Base-by-base conservation (phyloP, 2,797 vertebrate genomes). In the Microctenopoma lineatum region DNA sequence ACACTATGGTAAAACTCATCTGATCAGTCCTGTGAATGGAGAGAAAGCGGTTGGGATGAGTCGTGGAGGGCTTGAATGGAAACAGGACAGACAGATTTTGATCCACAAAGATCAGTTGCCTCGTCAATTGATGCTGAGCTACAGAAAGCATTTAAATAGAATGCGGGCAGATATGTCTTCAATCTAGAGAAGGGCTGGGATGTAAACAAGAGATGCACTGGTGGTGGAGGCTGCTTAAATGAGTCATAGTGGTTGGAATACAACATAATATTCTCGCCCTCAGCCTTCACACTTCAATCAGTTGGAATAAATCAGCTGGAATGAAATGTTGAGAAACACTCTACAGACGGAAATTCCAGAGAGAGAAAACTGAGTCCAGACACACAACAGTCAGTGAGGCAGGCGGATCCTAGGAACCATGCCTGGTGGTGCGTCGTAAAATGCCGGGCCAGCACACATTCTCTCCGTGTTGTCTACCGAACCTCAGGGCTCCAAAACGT, bases 341-440 rank as follows among this genome's bases (percentile, higher is more conserved):
- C 74, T 59, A 61, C 77, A 80, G 80, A 86, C 69, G 74, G 84
- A 92, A 87, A 92, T 90, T 90, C 87, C 90, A 87, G 82, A 76
- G 85, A 76, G 85, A 83, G 79, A 70, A 80, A 83, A 79, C 79
- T 16, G 29, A 85, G 81, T 84, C 83, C 84, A 89, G 85, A 85
- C 86, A 48, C 83, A 75, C 66, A 79, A 55, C 82, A 85, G 80
- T 46, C 70, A 73, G 71, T 5, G 59, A 85, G 75, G 78, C 74
- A 77, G 83, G 71, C 73, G 47, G 80, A 71, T 77, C 79, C 75
- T 48, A 83, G 85, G 81, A 87, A 64, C n/a, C 0, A 5, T 79
- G 81, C 80, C 83, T 67, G 67, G 77, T 73, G 77, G 62, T 72
- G 64, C 72, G 84, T 85, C 62, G 66, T 90, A 87, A 91, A 89